These are phyloP conservation scores for Tetragonula clypearis DNA, from an alignment of 1,140 invertebrate genomes.

Conservation along the genomic window DNA sequence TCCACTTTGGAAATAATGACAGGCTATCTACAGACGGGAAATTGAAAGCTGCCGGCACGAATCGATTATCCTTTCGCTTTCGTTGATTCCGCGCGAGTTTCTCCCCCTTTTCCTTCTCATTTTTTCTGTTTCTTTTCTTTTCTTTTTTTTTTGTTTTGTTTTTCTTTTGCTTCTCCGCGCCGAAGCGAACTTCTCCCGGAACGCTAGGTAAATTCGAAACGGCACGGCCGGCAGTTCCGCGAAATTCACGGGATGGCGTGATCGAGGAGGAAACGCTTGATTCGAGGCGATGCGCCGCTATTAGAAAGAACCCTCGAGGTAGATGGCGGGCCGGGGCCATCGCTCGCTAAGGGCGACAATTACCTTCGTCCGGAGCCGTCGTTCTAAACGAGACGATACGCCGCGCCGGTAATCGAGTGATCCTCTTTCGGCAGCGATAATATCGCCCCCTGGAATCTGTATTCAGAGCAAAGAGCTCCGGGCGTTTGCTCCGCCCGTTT, in stretches of 20 bases:
- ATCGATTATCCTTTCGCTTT: slow-evolving; percentile 22
- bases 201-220: background rate
- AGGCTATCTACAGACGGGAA: background rate
- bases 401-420: slow-evolving; percentile 47
- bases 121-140: too few relatives aligned
- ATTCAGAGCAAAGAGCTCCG: slow-evolving; percentile 37
- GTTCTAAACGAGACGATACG: slow-evolving; percentile 32
- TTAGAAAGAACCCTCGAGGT: slow-evolving; percentile 53
- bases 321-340: background rate
- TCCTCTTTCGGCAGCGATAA: slow-evolving; percentile 44
- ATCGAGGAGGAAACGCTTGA: background rate
- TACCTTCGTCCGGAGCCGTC: slow-evolving; percentile 49
- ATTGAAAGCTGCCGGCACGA: slow-evolving; percentile 24
- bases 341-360: slow-evolving; percentile 48
- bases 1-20: slow-evolving; percentile 12
- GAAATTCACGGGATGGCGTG: slow-evolving; percentile 1
- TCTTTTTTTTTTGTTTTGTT: background rate
- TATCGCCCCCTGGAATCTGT: slow-evolving; percentile 40
- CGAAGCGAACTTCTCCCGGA: too few relatives aligned
- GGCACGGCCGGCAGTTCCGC: background rate
- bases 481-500: slow-evolving; percentile 33
- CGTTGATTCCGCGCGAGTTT: background rate
- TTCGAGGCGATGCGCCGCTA: slow-evolving; percentile 24
- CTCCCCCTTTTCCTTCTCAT: too few relatives aligned
- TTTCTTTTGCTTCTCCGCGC: background rate